A percentile compares a stretch with the other conserved stretches of the same genome.
phyloP scores from a whole-genome alignment of 2,113 vertebrate species.

The Illadopsis cleaveri region DNA sequence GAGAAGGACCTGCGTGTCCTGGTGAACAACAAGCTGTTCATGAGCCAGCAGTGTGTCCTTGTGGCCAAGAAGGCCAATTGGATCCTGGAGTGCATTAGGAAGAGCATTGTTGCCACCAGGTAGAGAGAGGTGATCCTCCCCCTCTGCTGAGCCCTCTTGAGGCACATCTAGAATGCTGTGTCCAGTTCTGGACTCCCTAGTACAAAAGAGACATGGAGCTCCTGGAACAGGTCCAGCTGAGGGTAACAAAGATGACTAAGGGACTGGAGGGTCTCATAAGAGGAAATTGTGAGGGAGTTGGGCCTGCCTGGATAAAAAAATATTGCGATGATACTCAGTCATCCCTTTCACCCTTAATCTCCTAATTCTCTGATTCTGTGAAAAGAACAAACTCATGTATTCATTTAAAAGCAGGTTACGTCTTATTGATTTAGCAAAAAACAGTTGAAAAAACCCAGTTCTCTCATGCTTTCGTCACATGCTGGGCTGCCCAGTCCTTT shows the following conservation, averaged over 20 bases:
- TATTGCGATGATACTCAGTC: neutral
- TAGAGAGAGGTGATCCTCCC: too few relatives aligned
- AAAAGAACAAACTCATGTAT: neutral
- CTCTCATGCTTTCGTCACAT: neutral
- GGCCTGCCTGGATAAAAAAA: neutral
- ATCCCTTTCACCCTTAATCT: neutral
- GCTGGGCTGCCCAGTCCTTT: neutral
- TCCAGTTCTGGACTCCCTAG: neutral
- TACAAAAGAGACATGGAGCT: neutral
- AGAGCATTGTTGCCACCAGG: neutral
- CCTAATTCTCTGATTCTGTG: neutral
- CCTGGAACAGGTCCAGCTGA: neutral
- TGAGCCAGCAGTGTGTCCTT: neutral
- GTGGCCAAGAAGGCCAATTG: neutral
- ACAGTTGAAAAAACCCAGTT: fast-evolving
- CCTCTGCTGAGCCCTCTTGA: neutral
- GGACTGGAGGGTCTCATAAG: neutral
- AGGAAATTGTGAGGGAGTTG: neutral
- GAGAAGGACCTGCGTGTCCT: neutral
- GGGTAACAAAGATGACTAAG: neutral
- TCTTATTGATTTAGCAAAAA: neutral
- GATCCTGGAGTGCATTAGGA: neutral
- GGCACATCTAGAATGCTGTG: neutral
- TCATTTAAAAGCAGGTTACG: neutral
- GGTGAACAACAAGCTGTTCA: too few relatives aligned